Percentiles rank a stretch among this genome's conserved stretches.
phyloP scores from a whole-genome alignment of 1,140 invertebrate genomes.

The Pinna nobilis region DNA sequence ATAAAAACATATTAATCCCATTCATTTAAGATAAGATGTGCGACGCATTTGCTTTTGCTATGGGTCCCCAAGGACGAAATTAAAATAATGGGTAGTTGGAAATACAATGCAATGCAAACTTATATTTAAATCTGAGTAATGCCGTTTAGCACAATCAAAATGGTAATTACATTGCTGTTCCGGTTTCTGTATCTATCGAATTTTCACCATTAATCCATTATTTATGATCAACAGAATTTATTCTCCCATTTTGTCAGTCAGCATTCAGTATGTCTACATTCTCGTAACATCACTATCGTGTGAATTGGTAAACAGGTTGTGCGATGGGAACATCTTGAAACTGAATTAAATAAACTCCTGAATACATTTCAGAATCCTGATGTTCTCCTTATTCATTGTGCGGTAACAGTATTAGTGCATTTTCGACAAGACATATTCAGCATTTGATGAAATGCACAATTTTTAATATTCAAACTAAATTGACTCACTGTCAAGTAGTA shows the following conservation, averaged over 20 bases:
- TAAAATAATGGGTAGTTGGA: constrained; percentile 4
- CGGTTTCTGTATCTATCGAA: not conserved
- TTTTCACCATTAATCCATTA: not conserved
- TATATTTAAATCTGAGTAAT: not conserved
- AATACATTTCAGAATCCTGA: too few relatives aligned
- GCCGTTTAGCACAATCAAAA: not conserved
- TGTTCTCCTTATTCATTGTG: constrained; percentile 6
- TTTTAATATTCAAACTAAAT: not conserved
- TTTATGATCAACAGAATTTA: not conserved
- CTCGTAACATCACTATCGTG: not conserved
- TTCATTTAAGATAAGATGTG: not conserved
- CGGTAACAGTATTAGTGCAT: not conserved
- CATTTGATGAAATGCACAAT: constrained; percentile 3
- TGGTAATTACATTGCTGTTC: not conserved
- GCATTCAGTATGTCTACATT: not conserved
- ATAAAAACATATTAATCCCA: constrained; percentile 6
- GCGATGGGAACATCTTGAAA: not conserved
- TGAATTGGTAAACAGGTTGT: not conserved
- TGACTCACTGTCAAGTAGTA: not conserved
- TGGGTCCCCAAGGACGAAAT: not conserved
- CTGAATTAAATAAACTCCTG: not conserved
- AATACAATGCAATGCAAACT: not conserved
- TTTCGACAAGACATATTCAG: not conserved
- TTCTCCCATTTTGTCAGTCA: not conserved
- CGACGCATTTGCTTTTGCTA: not conserved